A percentile compares a stretch with the other conserved stretches of the same genome.
phyloP scores from a whole-genome alignment of 2,797 vertebrate genomes.

The Falco berigora region DNA sequence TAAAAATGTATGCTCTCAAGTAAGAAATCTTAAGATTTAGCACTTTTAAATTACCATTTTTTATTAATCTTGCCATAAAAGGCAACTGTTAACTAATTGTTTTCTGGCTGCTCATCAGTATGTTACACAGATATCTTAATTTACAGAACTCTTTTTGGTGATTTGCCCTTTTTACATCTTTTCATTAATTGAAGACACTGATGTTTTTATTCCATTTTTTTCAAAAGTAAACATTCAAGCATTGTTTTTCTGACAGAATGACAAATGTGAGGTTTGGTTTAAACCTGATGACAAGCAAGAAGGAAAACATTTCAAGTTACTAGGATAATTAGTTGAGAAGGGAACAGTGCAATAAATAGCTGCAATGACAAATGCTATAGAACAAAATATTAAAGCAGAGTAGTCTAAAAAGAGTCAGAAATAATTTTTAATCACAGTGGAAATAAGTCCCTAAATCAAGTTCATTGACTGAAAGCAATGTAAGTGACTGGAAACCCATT shows the following conservation, averaged over 20 bases:
- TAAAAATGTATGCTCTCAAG: not conserved
- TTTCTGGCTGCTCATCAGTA: not conserved
- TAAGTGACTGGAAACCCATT: not conserved
- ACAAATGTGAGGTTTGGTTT: not conserved
- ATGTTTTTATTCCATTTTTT: not conserved
- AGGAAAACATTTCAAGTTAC: slow-evolving; percentile 12
- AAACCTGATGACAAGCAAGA: not conserved
- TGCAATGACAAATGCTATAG: not conserved
- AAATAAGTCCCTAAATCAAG: not conserved
- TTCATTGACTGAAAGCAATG: not conserved
- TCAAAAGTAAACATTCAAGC: not conserved
- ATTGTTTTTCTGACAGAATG: not conserved
- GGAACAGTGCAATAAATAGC: not conserved
- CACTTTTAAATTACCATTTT: not conserved
- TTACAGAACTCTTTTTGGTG: not conserved
- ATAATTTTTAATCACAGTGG: not conserved
- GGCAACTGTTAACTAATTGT: not conserved
- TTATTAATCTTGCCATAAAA: not conserved
- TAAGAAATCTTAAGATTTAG: not conserved
- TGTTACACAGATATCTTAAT: not conserved
- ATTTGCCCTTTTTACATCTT: not conserved
- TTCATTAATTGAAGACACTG: not conserved
- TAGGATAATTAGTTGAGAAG: not conserved
- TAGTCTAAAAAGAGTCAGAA: not conserved
- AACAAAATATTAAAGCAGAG: not conserved